Evolutionary conservation across 2,797 vertebrate species (phyloP), one percentile per base, ranked within the genome.

Genomic region (Ceryle rudis): DNA sequence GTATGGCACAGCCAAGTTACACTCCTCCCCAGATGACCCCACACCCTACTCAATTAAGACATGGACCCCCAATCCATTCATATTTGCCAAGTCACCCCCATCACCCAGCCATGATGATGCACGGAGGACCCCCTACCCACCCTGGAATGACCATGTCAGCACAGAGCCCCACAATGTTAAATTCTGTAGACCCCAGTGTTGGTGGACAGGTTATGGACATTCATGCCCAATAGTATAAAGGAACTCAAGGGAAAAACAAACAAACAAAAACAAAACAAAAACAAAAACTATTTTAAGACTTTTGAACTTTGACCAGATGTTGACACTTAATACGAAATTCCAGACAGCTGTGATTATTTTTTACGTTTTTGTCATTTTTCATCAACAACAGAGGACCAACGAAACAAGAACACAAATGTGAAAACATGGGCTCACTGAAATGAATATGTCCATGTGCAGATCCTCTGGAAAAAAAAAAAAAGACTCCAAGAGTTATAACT

Each of bases 401-500:
- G 92, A 97, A 98, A 98, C 98, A 98, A 98, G 98, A 99, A 99
- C 98, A 98, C 98, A 99, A 98, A 99, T 99, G 99, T 99, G 99
- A 99, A 99, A 97, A 98, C 98, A 99, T 99, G 99, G 99, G 98
- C 98, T 99, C 98, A 98, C 98, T 98, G 99, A 98, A 98, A 98
- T 97, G 98, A 98, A 98, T 97, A 97, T 97, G 98, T 97, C 98
- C 98, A 98, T 98, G 97, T 94, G 96, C 98, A 98, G 97, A 98
- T 98, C 98, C 98, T 99, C 98, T 98, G 98, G 98, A 98, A 98
- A 97, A 97, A 98, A 98, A 62, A 95, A 99, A 98, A 98, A 98
- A 99, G 99, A 99, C 99, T 99, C 99, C 98, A 99, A 99, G 99
- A 99, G 99, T 99, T 99, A 98, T 99, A 99, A 99, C 99, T 99